phyloP scores from a whole-genome alignment of 2,113 vertebrate genomes.

The Cygnus buccinator region DNA sequence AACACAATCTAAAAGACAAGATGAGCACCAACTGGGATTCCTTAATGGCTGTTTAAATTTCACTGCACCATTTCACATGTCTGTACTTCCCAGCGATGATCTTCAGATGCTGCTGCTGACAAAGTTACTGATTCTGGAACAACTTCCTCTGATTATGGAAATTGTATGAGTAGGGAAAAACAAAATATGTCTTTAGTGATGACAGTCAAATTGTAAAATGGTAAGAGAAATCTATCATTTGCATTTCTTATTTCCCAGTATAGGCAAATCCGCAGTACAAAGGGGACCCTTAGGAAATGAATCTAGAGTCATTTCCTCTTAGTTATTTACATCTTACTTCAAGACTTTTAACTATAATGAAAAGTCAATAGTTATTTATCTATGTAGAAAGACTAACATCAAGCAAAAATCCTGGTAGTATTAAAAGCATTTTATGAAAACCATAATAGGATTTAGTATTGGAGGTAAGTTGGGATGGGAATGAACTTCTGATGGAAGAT shows the following conservation, averaged over 20 bases:
- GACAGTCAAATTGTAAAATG: neutral
- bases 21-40: neutral
- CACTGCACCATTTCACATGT: neutral
- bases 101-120: neutral
- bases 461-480: neutral
- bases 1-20: neutral
- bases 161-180: neutral
- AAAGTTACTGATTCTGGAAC: neutral
- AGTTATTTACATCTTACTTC: neutral
- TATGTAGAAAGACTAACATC: neutral
- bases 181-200: neutral
- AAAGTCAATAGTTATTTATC: neutral
- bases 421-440: neutral
- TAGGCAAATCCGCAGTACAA: neutral
- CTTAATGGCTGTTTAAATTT: neutral
- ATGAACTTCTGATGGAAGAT: accelerated
- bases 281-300: neutral
- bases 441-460: neutral
- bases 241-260: neutral
- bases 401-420: neutral
- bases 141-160: neutral
- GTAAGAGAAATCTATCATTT: neutral
- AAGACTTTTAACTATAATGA: neutral
- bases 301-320: neutral
- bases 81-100: neutral